Evolutionary conservation across 2,888 invertebrate species (phyloP).

Genomic region (Adelphocoris suturalis): DNA sequence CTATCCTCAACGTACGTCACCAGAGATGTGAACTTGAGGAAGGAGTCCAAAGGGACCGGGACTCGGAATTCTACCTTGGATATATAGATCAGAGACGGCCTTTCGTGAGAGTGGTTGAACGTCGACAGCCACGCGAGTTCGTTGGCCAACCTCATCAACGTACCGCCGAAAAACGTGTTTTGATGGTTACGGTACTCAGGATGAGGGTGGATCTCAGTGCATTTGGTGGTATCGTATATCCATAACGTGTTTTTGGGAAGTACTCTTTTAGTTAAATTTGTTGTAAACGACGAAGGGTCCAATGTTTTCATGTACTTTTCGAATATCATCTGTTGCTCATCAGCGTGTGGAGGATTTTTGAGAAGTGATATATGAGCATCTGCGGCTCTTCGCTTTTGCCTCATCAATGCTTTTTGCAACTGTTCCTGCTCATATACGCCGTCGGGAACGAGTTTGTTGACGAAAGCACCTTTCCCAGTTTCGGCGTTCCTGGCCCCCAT

Average conservation of each 20-base stretch:
- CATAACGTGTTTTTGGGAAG: conserved; percentile 82
- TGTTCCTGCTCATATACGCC: conserved; percentile 83
- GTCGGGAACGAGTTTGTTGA: conserved; percentile 82
- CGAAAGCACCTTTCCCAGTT: conserved; percentile 81
- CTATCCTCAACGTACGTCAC: conserved; percentile 79
- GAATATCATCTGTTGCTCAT: conserved; percentile 85
- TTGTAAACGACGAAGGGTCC: conserved; percentile 80
- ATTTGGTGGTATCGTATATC: conserved; percentile 84
- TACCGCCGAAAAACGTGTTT: conserved; percentile 89
- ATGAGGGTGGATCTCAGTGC: conserved; percentile 82
- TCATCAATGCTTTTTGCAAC: conserved; percentile 79
- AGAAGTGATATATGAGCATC: conserved; percentile 82
- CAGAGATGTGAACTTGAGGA: conserved; percentile 84
- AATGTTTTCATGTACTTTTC: conserved; percentile 84
- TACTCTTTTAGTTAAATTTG: conserved; percentile 79
- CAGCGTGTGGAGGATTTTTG: conserved; percentile 83
- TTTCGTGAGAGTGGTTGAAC: conserved; percentile 81
- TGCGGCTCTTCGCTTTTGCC: conserved; percentile 80
- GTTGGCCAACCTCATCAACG: conserved; percentile 87
- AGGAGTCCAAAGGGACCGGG: conserved; percentile 86
- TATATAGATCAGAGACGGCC: conserved; percentile 83
- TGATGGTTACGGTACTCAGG: conserved; percentile 86
- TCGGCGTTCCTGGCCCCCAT: conserved; percentile 86
- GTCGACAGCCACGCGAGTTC: conserved; percentile 86
- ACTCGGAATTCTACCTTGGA: conserved; percentile 86